Percentiles rank a stretch among this genome's conserved stretches.
Evolutionary conservation across 2,113 vertebrate genomes (phyloP).

Genomic region (Albula goreensis): DNA sequence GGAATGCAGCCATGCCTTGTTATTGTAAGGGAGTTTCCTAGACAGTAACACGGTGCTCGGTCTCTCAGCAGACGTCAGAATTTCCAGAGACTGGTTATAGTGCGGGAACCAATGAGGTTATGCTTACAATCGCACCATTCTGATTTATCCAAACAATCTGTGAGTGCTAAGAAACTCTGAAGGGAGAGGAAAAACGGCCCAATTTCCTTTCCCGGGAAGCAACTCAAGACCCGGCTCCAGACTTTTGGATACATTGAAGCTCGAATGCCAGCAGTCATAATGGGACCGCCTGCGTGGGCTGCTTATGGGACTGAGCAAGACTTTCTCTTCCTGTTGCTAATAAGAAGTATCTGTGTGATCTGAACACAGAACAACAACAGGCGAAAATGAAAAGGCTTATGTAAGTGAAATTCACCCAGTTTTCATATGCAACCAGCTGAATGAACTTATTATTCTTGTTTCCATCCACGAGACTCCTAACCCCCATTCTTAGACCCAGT

Average conservation of each 20-base stretch:
- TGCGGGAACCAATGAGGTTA: slow-evolving; percentile 44
- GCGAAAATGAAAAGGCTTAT: background rate
- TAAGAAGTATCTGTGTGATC: background rate
- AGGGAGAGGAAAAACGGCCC: slow-evolving; percentile 16
- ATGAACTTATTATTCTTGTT: background rate
- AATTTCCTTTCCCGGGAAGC: slow-evolving; percentile 8
- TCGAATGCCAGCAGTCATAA: background rate
- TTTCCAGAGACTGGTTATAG: slow-evolving; percentile 68
- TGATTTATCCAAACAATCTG: slow-evolving; percentile 61
- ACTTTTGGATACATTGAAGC: background rate
- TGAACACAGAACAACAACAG: background rate
- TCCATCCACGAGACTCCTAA: background rate
- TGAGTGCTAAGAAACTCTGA: slow-evolving; percentile 23
- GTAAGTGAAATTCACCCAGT: background rate
- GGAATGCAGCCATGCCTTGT: slow-evolving; percentile 75
- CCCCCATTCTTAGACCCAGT: background rate
- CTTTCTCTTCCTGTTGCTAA: background rate
- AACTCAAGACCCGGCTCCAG: slow-evolving; percentile 46
- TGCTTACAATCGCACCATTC: slow-evolving; percentile 75
- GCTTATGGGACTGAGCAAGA: background rate
- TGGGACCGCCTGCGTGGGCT: background rate
- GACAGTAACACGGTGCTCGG: slow-evolving; percentile 39
- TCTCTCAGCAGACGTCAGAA: slow-evolving; percentile 68
- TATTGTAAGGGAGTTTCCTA: slow-evolving; percentile 72
- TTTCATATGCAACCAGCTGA: background rate